These are phyloP conservation scores for Caenorhabditis sp. DNA, from an alignment of 2,888 invertebrate genomes.

Conservation along the genomic window DNA sequence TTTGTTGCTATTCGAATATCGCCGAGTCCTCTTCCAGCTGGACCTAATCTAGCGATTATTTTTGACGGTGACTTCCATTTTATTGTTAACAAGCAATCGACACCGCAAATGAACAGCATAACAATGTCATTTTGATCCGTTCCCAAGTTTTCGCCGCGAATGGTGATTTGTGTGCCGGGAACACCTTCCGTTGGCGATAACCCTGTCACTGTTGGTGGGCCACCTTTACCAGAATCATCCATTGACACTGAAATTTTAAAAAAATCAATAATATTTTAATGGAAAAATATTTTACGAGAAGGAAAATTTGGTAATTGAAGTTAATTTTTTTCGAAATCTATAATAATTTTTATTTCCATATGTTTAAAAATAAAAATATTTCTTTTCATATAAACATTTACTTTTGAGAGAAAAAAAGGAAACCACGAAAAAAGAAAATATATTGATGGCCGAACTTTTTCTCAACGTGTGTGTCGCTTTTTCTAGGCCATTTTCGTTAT, in stretches of 20 bases:
- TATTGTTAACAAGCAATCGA: constrained; percentile 90
- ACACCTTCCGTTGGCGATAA: constrained; percentile 89
- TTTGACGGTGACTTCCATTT: constrained; percentile 95
- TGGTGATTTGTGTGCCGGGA: constrained; percentile 50
- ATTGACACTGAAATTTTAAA: constrained; percentile 16
- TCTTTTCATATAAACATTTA: too few relatives aligned
- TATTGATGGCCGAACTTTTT: background rate
- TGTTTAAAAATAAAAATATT: too few relatives aligned
- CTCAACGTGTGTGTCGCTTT: background rate
- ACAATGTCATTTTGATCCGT: constrained; percentile 82
- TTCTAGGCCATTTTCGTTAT: background rate
- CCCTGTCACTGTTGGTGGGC: constrained; percentile 80
- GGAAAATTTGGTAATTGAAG: too few relatives aligned
- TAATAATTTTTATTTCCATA: too few relatives aligned
- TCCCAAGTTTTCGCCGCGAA: constrained; percentile 92
- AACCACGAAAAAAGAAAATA: background rate
- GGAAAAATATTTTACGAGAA: too few relatives aligned
- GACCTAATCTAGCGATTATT: constrained; percentile 92
- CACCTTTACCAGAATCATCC: constrained; percentile 20
- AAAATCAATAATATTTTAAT: too few relatives aligned
- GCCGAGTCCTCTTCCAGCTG: constrained; percentile 84
- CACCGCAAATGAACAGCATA: constrained; percentile 87
- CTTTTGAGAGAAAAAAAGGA: too few relatives aligned
- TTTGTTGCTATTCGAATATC: constrained; percentile 83
- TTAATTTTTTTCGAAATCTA: too few relatives aligned